Conservation (phyloP, 2,797 vertebrate species). For the Malacoctenus gilli region DNA sequence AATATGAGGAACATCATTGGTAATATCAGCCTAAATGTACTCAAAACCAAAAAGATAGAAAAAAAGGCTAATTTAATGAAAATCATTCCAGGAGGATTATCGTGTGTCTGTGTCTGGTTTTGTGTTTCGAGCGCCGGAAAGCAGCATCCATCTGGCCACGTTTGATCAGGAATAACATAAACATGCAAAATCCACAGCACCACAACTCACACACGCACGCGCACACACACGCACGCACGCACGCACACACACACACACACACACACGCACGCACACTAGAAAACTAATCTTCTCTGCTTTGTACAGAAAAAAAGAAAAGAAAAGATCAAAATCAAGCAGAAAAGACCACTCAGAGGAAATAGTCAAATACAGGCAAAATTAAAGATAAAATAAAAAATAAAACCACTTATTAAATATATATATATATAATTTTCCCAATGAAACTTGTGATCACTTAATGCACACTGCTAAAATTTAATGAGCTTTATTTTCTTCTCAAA, state of each 20-base stretch:
- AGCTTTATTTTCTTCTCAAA: conserved; percentile 70
- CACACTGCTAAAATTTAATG: conserved; percentile 76
- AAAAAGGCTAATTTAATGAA: conserved; percentile 18
- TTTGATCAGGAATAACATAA: conserved; percentile 73
- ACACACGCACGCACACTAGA: conserved; percentile 73
- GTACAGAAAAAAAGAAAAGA: conserved; percentile 68
- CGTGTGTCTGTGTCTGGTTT: conserved; percentile 47
- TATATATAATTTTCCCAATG: conserved; percentile 64
- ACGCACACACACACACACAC: conserved; percentile 70
- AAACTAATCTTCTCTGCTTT: conserved; percentile 79
- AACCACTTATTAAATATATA: conserved; percentile 79
- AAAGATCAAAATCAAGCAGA: conserved; percentile 73
- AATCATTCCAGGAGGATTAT: conserved; percentile 46
- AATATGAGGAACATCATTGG: conserved; percentile 50
- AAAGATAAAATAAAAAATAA: conserved; percentile 66
- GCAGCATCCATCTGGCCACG: conserved; percentile 60
- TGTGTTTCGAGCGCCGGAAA: conserved; percentile 55
- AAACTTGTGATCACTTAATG: conserved; percentile 73
- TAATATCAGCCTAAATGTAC: conserved; percentile 50
- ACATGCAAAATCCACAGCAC: conserved; percentile 82
- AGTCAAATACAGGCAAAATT: conserved; percentile 74
- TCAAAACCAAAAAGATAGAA: conserved; percentile 56
- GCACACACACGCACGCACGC: conserved; percentile 72
- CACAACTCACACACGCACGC: conserved; percentile 68
- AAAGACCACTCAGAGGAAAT: conserved; percentile 70